These are phyloP conservation scores for Zaprionus africanus DNA, from an alignment of 1,140 invertebrate species.

Conservation along the genomic window DNA sequence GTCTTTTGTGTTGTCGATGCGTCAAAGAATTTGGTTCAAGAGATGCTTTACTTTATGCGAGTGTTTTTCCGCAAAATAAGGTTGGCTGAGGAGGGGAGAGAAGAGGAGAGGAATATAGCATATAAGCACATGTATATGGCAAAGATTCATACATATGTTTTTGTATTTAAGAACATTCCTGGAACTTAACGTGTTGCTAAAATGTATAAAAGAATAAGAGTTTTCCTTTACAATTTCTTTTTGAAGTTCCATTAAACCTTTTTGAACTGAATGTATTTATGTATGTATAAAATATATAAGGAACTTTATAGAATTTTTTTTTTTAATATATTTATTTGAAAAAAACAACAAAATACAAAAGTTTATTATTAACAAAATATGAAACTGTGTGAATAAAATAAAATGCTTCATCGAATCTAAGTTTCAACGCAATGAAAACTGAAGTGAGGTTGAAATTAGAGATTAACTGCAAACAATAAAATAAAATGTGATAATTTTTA, in stretches of 20 bases:
- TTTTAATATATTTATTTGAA: too few species aligned
- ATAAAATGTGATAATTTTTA: too few species aligned
- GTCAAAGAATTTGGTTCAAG: constrained; percentile 72
- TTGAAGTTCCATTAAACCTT: too few species aligned
- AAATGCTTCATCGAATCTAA: too few species aligned
- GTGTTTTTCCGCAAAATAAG: constrained; percentile 6
- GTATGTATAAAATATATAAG: too few species aligned
- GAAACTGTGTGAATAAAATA: background rate
- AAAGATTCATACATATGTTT: background rate
- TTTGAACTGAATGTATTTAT: too few species aligned
- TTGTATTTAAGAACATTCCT: background rate
- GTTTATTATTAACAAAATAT: background rate
- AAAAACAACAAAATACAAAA: too few species aligned
- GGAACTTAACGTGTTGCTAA: too few species aligned
- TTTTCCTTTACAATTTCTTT: too few species aligned
- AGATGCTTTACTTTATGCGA: constrained; percentile 36
- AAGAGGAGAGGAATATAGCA: background rate
- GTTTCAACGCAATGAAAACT: background rate
- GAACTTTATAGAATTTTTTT: too few species aligned
- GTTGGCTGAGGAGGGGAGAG: background rate
- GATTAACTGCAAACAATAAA: background rate
- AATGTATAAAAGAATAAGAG: too few species aligned
- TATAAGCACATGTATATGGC: background rate
- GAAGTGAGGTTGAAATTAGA: background rate
- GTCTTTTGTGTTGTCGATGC: constrained; percentile 67